Percentiles rank a stretch among this genome's conserved stretches.
These are phyloP conservation scores for Hirtodrosophila duncani DNA, from an alignment of 2,888 invertebrate genomes.

Conservation along the genomic window DNA sequence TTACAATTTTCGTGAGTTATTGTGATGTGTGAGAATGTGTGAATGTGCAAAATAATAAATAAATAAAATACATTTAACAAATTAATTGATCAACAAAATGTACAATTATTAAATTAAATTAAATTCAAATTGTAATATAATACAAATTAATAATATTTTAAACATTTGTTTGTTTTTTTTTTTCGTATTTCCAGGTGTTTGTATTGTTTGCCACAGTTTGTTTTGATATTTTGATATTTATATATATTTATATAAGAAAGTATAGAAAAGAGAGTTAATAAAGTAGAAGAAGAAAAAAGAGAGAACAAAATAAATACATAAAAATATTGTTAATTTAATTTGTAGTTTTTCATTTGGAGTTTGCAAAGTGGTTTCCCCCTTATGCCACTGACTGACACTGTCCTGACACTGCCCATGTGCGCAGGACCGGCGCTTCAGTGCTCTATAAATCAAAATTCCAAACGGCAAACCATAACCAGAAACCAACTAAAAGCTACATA, in stretches of 20 bases:
- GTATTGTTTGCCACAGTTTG: no score
- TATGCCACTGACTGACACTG: conserved; percentile 14
- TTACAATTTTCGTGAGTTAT: no score
- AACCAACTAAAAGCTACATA: conserved; percentile 13
- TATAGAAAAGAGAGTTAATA: conserved; percentile 6
- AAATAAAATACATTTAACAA: conserved; percentile 47
- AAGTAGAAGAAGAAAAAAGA: conserved; percentile 32
- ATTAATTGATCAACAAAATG: conserved; percentile 47
- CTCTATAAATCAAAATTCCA: background rate
- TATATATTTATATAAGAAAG: background rate
- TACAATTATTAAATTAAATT: no score
- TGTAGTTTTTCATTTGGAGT: conserved; percentile 1
- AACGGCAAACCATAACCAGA: conserved; percentile 12
- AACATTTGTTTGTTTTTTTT: no score
- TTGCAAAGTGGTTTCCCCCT: background rate
- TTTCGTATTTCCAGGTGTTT: no score
- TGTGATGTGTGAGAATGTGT: conserved; percentile 1
- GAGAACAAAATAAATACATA: conserved; percentile 39
- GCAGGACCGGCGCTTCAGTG: background rate
- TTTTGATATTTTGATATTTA: no score
- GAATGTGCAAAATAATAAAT: conserved; percentile 49
- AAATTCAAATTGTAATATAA: no score
- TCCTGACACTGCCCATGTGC: no score
- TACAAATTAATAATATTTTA: no score
- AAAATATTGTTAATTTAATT: conserved; percentile 39